Percentiles rank a stretch among this genome's conserved stretches.
phyloP scores from a whole-genome alignment of 2,888 invertebrate genomes.

The Dugesia japonica region DNA sequence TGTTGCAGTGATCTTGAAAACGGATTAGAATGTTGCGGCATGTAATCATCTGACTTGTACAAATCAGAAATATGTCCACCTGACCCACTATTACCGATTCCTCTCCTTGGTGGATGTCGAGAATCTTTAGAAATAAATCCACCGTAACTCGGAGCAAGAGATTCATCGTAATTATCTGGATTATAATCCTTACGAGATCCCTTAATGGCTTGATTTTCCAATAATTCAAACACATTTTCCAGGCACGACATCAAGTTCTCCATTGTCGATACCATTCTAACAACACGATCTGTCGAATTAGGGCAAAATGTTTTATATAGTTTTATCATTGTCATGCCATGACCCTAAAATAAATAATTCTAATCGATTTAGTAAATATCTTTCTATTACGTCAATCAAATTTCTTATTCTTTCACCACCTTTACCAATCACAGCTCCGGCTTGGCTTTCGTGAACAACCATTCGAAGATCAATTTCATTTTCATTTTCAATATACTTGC shows the following conservation, averaged over 20 bases:
- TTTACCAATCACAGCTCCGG: not conserved
- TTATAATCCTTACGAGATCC: not conserved
- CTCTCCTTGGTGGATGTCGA: not conserved
- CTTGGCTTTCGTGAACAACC: not conserved
- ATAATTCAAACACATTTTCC: not conserved
- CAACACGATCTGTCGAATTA: not conserved
- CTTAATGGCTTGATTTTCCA: not conserved
- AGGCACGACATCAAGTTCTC: not conserved
- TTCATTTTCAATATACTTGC: not conserved
- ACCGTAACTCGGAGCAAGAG: not conserved
- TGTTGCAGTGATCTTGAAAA: no score
- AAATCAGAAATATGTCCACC: no score
- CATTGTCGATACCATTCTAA: not conserved
- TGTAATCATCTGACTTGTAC: no score
- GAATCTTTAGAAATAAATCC: slow-evolving; percentile 9
- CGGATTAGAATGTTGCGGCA: no score
- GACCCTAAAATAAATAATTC: not conserved
- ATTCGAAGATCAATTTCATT: not conserved
- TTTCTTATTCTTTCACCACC: not conserved
- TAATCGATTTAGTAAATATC: no score
- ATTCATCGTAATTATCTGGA: slow-evolving; percentile 8
- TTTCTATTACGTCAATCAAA: not conserved
- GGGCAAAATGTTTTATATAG: not conserved
- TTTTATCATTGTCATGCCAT: not conserved
- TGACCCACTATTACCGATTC: no score